A percentile compares a stretch with the other conserved stretches of the same genome.
Conservation (phyloP, 1,140 invertebrate genomes). For the Zaprionus tsacasi region DNA sequence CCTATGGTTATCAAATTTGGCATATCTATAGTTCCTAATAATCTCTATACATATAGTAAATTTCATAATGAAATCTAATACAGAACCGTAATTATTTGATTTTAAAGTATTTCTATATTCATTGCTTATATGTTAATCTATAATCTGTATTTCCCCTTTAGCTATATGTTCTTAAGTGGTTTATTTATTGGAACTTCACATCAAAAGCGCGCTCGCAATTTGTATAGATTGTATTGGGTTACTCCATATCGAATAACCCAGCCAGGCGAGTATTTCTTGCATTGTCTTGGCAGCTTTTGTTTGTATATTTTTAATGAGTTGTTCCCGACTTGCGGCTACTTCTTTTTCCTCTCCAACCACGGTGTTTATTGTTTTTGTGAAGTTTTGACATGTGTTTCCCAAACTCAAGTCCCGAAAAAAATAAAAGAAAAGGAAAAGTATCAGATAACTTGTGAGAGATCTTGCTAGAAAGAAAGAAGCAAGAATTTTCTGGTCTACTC, state of each 20-base stretch:
- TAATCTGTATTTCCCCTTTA: conserved; percentile 22
- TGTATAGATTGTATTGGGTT: conserved; percentile 62
- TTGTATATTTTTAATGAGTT: conserved; percentile 73
- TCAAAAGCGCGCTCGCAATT: conserved; percentile 65
- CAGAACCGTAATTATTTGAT: not conserved
- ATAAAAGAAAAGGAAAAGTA: conserved; percentile 1
- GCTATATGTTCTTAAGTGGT: conserved; percentile 50
- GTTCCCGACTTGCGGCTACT: conserved; percentile 53
- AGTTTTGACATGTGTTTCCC: conserved; percentile 69
- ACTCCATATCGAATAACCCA: conserved; percentile 62
- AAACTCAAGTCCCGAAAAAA: not conserved
- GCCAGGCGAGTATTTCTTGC: conserved; percentile 3
- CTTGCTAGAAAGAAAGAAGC: not conserved
- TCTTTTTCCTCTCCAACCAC: conserved; percentile 9
- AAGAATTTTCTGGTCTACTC: not conserved
- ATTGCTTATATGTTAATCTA: not conserved
- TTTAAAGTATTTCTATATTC: not conserved
- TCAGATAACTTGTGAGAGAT: conserved; percentile 26
- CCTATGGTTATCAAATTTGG: not conserved
- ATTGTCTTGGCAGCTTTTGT: conserved; percentile 58
- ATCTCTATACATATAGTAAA: not conserved
- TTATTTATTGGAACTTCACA: conserved; percentile 56
- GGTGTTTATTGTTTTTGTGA: conserved; percentile 47
- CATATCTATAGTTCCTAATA: not conserved
- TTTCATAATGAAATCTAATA: not conserved